These are phyloP conservation scores for Brenthis ino DNA, from an alignment of 2,888 invertebrate genomes.

Conservation along the genomic window DNA sequence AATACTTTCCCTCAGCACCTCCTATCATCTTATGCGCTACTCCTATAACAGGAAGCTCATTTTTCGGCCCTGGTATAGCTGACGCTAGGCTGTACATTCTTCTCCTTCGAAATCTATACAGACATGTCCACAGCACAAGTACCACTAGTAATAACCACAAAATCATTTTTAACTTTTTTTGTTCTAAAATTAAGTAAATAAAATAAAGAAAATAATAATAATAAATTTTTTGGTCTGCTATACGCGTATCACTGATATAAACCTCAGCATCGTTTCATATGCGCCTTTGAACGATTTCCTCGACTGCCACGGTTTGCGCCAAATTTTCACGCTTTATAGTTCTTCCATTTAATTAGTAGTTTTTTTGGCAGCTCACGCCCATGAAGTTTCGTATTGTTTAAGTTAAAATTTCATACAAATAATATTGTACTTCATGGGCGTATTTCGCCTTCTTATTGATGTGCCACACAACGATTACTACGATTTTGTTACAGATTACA, in stretches of 20 bases:
- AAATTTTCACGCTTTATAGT: conserved; percentile 43
- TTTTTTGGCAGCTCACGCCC: too few relatives aligned
- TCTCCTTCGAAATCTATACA: conserved; percentile 56
- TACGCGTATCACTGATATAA: conserved; percentile 25
- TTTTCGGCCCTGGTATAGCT: conserved; percentile 44
- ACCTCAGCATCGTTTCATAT: conserved; percentile 41
- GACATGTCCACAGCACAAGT: conserved; percentile 48
- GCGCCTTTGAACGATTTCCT: conserved; percentile 43
- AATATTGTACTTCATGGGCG: too few relatives aligned
- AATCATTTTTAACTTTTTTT: conserved; percentile 48
- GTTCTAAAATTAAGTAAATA: not conserved
- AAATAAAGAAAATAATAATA: conserved; percentile 4
- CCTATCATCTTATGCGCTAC: conserved; percentile 55
- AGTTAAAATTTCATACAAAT: too few relatives aligned
- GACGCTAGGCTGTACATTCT: conserved; percentile 60
- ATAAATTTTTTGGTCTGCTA: too few relatives aligned
- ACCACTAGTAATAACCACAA: conserved; percentile 51
- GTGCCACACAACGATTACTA: too few relatives aligned
- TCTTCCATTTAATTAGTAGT: too few relatives aligned
- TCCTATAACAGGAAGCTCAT: conserved; percentile 58
- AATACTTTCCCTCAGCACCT: conserved; percentile 57
- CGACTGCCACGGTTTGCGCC: conserved; percentile 42
- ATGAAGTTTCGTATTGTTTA: too few relatives aligned
- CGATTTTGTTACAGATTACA: too few relatives aligned
- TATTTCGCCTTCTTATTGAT: too few relatives aligned